These are phyloP conservation scores for Drosophila saltans DNA, from an alignment of 1,140 invertebrate species.

Conservation along the genomic window DNA sequence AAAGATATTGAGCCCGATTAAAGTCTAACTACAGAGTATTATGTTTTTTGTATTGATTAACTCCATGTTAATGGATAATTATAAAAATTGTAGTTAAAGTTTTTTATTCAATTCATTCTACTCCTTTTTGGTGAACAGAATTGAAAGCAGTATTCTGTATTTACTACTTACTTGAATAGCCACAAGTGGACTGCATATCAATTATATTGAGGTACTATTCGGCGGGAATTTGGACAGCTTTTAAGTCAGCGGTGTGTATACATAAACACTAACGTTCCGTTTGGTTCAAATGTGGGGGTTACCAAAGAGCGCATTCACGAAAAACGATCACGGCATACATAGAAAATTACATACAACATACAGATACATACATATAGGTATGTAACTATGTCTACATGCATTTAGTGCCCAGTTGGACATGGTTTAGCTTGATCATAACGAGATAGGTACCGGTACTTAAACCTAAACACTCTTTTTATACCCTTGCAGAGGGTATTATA, in stretches of 20 bases:
- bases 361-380: not conserved
- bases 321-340: slow-evolving; percentile 11
- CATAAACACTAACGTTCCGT: not conserved
- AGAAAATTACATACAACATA: not conserved
- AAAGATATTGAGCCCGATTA: no score
- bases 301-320: slow-evolving; percentile 12
- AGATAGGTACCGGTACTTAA: no score
- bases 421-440: not conserved
- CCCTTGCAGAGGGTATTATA: no score
- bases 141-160: not conserved
- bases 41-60: no score
- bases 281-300: not conserved
- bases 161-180: not conserved
- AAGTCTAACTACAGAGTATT: no score
- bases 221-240: not conserved
- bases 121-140: not conserved
- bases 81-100: not conserved
- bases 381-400: not conserved
- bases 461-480: no score
- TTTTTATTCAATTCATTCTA: not conserved
- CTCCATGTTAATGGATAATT: no score
- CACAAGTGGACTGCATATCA: not conserved
- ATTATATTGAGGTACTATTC: not conserved
- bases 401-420: not conserved
- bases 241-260: not conserved